phyloP scores from a whole-genome alignment of 2,888 invertebrate genomes.

The Ommatoiulus sabulosus region DNA sequence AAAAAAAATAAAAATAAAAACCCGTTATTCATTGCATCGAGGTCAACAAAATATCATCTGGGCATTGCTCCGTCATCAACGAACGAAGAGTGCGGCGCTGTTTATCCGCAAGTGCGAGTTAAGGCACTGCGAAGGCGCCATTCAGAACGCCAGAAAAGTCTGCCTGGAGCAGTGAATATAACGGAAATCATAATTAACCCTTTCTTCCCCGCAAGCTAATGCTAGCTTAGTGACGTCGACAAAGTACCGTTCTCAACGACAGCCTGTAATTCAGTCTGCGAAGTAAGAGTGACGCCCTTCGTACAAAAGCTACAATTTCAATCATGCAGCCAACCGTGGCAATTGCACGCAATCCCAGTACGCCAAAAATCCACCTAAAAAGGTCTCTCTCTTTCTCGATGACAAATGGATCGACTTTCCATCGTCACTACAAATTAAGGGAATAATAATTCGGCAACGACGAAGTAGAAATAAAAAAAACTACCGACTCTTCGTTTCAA shows the following conservation, averaged over 20 bases:
- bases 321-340: not conserved
- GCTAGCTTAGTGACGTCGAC: slow-evolving; percentile 40
- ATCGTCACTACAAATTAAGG: slow-evolving; percentile 53
- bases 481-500: slow-evolving; percentile 2
- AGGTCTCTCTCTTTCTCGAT: slow-evolving; percentile 45
- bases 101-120: not conserved
- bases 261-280: slow-evolving; percentile 46
- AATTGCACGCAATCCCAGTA: slow-evolving; percentile 38
- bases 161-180: slow-evolving; percentile 9
- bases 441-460: slow-evolving; percentile 52
- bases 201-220: not conserved
- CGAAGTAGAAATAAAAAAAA: not conserved
- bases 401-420: slow-evolving; percentile 53
- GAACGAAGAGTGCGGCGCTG: not conserved
- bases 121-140: not conserved
- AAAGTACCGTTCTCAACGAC: slow-evolving; percentile 37
- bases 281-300: slow-evolving; percentile 47
- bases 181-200: slow-evolving; percentile 43
- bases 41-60: not conserved
- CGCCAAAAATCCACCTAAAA: not conserved
- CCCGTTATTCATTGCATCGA: not conserved
- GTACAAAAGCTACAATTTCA: slow-evolving; percentile 47
- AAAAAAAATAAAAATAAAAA: too few species aligned
- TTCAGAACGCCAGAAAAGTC: not conserved
- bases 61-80: not conserved